These are phyloP conservation scores for Pachymerium ferrugineum DNA, from an alignment of 2,888 invertebrate species.

Conservation along the genomic window DNA sequence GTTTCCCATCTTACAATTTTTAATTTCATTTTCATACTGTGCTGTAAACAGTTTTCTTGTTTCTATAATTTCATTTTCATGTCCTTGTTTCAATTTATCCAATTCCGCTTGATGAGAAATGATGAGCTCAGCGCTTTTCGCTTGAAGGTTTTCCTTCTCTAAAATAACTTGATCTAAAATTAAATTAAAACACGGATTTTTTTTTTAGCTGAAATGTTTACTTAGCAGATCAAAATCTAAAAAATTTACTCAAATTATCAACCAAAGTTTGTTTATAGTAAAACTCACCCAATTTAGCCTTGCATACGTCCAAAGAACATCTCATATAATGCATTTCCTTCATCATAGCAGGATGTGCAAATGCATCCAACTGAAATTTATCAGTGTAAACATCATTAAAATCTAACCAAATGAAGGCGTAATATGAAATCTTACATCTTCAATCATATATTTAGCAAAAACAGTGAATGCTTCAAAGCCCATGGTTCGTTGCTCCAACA, in stretches of 20 bases:
- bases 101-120: slow-evolving; percentile 34
- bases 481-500: slow-evolving; percentile 54
- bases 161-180: neutral
- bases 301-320: slow-evolving; percentile 36
- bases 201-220: neutral
- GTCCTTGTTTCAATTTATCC: slow-evolving; percentile 35
- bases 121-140: neutral
- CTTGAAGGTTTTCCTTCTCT: neutral
- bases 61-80: slow-evolving; percentile 39
- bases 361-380: slow-evolving; percentile 35
- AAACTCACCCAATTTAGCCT: slow-evolving; percentile 34
- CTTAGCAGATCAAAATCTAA: neutral
- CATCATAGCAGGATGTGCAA: slow-evolving; percentile 40
- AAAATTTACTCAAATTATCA: neutral
- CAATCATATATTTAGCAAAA: slow-evolving; percentile 74
- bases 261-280: neutral
- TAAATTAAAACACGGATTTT: neutral
- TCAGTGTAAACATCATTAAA: slow-evolving; percentile 34
- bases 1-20: neutral
- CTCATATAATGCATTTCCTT: slow-evolving; percentile 41
- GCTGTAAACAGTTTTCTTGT: slow-evolving; percentile 30
- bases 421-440: slow-evolving; percentile 51
- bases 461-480: slow-evolving; percentile 78
- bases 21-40: neutral
- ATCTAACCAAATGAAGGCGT: neutral